Conservation (phyloP, 2,888 invertebrate genomes). For the Coronaproctus castanopsis region DNA sequence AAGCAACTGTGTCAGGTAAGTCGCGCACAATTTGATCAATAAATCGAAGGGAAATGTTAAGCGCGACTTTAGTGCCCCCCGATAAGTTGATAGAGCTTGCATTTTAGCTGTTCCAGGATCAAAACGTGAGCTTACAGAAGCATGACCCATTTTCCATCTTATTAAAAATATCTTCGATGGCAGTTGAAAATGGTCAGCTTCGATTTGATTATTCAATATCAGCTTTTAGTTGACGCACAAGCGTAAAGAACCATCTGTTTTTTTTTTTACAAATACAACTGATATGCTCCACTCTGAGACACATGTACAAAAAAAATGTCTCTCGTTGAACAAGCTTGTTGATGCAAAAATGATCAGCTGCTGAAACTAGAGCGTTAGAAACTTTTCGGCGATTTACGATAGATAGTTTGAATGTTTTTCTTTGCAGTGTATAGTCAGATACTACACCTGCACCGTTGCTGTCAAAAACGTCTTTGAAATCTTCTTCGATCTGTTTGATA, state of each 20-base stretch:
- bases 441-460: too few relatives aligned
- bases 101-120: constrained; percentile 7
- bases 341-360: constrained; percentile 15
- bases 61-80: constrained; percentile 8
- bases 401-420: constrained; percentile 1
- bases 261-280: constrained; percentile 20
- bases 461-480: too few relatives aligned
- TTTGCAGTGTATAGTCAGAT: too few relatives aligned
- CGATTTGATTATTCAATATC: constrained; percentile 19
- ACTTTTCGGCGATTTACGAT: constrained; percentile 16
- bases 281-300: constrained; percentile 20
- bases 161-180: constrained; percentile 4
- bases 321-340: constrained; percentile 8
- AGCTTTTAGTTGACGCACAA: constrained; percentile 22
- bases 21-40: constrained; percentile 6
- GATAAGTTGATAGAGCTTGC: constrained; percentile 3
- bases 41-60: constrained; percentile 4
- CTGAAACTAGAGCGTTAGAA: constrained; percentile 14
- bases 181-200: constrained; percentile 12
- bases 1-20: neutral
- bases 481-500: too few relatives aligned
- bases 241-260: constrained; percentile 17
- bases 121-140: constrained; percentile 15
- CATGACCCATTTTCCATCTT: constrained; percentile 16
- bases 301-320: constrained; percentile 14